Evolutionary conservation across 1,140 invertebrate species (phyloP), one percentile per base, ranked within the genome.

Genomic region (Panagrolaimus sp.): DNA sequence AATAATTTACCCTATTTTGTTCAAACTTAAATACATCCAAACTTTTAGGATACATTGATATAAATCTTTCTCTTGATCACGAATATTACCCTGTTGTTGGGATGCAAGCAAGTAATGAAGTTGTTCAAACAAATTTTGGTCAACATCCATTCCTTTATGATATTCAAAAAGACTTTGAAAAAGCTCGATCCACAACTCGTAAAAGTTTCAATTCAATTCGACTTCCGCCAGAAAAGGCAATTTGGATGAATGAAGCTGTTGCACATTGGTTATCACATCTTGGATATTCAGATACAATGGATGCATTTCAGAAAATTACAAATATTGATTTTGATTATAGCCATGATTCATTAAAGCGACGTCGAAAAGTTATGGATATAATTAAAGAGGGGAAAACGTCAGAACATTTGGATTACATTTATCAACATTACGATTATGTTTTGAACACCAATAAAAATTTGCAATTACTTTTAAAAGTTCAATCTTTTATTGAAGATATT

Each of bases 121-220:
- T 96, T 43, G 92, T 98, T 12, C 94, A 98, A 85, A 94, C 94
- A 2, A 99, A 99, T 87, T 99, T 99, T 85, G 96, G 96, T 0
- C 93, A 98, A 83, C 88, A 90, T 76, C 94, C 94, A 10, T 99
- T 99, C 87, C 89, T 94, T 71, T 99, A 95, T 86, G 93, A 98
- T 86, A 95, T 99, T 77, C 90, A 94, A 83, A 92, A 95, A 80
- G 95, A 97, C 90, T 91, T 97, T 87, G 83, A 85, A 78, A 63
- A 28, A 24, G 21, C 12, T 52, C 14, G 38, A 44, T 47, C 14
- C 47, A 8, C 5, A 65, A 21, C 17, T 47, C 17, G 28, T 21
- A 43, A 67, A 32, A 24, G 14, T 24, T 77, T 52, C 44, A 15
- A 24, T 12, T n/a, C 43, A 15, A 64, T 71, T 21, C 45, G 68